phyloP scores from a whole-genome alignment of 2,888 invertebrate genomes.

The Zaprionus lineosus region DNA sequence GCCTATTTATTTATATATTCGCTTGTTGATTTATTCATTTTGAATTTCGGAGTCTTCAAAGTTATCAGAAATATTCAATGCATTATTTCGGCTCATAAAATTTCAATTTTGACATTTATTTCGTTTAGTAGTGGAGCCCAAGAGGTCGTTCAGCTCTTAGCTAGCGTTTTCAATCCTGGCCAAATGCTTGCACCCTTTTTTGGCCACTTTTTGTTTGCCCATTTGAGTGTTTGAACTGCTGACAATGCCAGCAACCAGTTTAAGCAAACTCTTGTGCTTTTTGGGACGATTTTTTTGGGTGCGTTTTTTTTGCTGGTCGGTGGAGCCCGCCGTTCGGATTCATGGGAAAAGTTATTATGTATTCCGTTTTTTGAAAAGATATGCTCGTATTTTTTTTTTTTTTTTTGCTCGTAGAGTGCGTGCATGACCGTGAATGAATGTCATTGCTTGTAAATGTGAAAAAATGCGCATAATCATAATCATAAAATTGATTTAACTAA shows the following conservation, averaged over 20 bases:
- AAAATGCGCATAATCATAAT: constrained; percentile 55
- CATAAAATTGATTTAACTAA: constrained; percentile 72
- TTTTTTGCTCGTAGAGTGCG: constrained; percentile 41
- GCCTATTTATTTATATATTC: too few species aligned
- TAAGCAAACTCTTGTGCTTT: constrained; percentile 27
- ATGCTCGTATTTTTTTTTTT: constrained; percentile 22
- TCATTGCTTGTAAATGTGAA: constrained; percentile 8
- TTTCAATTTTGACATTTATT: constrained; percentile 45
- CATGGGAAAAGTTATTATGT: constrained; percentile 63
- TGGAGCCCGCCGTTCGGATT: constrained; percentile 62
- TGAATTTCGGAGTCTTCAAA: neutral
- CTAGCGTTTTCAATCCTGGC: constrained; percentile 37
- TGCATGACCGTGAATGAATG: constrained; percentile 50
- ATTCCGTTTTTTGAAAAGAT: constrained; percentile 3
- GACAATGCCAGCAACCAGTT: constrained; percentile 47
- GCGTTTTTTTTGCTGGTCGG: constrained; percentile 19
- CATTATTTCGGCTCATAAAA: constrained; percentile 40
- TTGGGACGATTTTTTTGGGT: constrained; percentile 14
- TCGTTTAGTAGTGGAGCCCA: constrained; percentile 16
- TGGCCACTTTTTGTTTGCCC: constrained; percentile 50
- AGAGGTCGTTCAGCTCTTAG: constrained; percentile 15
- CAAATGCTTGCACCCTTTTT: constrained; percentile 11
- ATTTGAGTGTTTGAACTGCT: constrained; percentile 54
- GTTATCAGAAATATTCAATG: constrained; percentile 10
- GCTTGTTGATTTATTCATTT: neutral